Evolutionary conservation across 2,113 vertebrate species (phyloP).

Genomic region (Coptodon rendalli): DNA sequence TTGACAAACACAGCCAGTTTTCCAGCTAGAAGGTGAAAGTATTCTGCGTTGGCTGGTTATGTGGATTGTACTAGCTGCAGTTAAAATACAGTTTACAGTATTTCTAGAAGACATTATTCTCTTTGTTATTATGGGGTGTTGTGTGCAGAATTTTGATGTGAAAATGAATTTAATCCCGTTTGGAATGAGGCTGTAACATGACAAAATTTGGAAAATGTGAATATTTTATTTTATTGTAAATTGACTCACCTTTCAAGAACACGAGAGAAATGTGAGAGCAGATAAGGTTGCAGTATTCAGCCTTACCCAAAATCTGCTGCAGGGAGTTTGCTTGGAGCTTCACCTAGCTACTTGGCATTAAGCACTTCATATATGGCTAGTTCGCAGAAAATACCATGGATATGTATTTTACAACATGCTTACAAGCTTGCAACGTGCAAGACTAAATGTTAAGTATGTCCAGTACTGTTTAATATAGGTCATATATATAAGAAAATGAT

Average conservation of each 20-base stretch:
- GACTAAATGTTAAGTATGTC: neutral
- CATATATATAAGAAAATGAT: neutral
- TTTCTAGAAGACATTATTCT: neutral
- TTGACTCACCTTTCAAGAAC: neutral
- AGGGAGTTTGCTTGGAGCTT: neutral
- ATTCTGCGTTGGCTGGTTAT: fast-evolving
- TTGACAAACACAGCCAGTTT: neutral
- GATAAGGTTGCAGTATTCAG: neutral
- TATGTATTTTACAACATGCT: neutral
- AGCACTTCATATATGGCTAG: neutral
- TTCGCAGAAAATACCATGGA: neutral
- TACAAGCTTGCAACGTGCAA: neutral
- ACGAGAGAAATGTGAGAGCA: neutral
- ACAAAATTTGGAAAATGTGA: neutral
- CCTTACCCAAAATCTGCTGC: neutral
- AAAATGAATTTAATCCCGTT: neutral
- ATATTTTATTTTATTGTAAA: neutral
- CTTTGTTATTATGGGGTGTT: neutral
- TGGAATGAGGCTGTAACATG: neutral
- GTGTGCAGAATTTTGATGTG: neutral
- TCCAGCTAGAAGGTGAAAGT: neutral
- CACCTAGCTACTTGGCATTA: neutral
- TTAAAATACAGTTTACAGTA: neutral
- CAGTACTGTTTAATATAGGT: neutral
- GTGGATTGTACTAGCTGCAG: neutral